phyloP scores from a whole-genome alignment of 2,797 vertebrate genomes.

The Sebastes cheni region DNA sequence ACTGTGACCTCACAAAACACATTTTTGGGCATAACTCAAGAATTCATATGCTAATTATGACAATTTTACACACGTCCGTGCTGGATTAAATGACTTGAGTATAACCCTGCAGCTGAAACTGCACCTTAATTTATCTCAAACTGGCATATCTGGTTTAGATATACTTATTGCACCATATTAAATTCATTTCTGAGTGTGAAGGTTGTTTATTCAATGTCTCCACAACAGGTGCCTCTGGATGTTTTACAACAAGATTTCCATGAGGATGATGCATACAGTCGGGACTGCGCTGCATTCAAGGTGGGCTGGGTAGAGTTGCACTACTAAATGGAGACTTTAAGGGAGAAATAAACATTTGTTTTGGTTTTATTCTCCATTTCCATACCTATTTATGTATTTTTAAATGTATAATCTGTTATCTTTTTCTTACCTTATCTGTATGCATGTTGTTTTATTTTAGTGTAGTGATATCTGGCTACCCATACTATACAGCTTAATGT shows the following conservation, averaged over 20 bases:
- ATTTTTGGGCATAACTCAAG: too few relatives aligned
- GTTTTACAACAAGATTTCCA: slow-evolving; percentile 83
- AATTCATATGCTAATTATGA: too few relatives aligned
- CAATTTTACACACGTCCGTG: not conserved
- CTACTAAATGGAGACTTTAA: not conserved
- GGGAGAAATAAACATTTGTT: not conserved
- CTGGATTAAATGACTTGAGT: not conserved
- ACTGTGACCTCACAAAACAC: too few relatives aligned
- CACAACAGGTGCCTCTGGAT: slow-evolving; percentile 86
- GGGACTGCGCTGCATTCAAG: slow-evolving; percentile 93
- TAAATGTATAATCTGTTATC: not conserved
- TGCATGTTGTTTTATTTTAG: not conserved
- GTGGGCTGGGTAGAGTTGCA: slow-evolving; percentile 65
- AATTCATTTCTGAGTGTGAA: not conserved
- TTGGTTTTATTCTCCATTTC: not conserved
- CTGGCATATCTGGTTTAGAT: not conserved
- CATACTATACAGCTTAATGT: not conserved
- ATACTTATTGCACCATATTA: not conserved
- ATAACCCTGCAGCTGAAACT: not conserved
- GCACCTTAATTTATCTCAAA: not conserved
- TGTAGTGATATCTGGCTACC: not conserved
- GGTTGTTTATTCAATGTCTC: slow-evolving; percentile 22
- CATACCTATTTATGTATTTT: not conserved
- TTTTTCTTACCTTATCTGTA: not conserved
- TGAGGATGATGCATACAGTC: slow-evolving; percentile 87